Conservation (phyloP, 2,797 vertebrate species). For the Melopsittacus undulatus region DNA sequence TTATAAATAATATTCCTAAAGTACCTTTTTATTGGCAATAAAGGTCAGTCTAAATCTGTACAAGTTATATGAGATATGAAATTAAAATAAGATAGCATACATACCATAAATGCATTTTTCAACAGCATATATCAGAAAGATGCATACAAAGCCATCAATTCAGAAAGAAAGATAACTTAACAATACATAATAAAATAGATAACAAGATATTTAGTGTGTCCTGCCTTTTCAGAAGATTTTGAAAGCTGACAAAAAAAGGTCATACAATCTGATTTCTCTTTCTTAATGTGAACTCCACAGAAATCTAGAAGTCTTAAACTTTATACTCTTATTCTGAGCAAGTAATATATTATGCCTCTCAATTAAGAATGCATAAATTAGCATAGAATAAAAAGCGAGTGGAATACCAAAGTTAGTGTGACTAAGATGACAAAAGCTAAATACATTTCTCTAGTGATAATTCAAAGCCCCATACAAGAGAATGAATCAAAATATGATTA, state of each 20-base stretch:
- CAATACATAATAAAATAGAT: background rate
- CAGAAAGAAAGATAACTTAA: background rate
- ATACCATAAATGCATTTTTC: background rate
- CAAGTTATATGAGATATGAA: background rate
- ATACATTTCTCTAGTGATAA: background rate
- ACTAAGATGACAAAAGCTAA: background rate
- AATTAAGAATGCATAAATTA: background rate
- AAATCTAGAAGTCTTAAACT: background rate
- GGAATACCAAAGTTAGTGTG: background rate
- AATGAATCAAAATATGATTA: background rate
- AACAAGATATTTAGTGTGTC: background rate
- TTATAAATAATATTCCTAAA: background rate
- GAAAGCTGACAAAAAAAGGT: background rate
- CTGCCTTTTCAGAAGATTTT: background rate
- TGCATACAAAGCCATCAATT: background rate
- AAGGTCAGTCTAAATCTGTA: background rate
- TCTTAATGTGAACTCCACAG: background rate
- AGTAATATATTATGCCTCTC: background rate
- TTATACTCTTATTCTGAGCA: background rate
- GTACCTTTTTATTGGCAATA: background rate
- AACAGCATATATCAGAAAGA: background rate
- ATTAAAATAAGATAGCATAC: background rate
- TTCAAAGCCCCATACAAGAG: background rate
- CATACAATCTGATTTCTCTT: background rate
- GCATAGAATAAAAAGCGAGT: background rate